These are phyloP conservation scores for Araneus ventricosus DNA, from an alignment of 1,140 invertebrate genomes.

Conservation along the genomic window DNA sequence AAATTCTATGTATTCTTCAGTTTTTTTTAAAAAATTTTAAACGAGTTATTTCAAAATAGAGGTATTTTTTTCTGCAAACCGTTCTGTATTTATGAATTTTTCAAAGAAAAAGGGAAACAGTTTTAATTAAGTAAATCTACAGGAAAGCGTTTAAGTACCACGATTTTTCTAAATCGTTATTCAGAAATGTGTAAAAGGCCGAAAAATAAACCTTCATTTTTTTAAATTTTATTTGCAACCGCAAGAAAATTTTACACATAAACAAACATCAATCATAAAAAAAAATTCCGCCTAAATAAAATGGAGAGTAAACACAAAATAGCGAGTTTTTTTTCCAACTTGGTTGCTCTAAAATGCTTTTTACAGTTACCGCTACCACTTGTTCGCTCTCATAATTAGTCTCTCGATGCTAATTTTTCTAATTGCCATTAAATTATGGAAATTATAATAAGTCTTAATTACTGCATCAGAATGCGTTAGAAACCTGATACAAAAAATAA, in stretches of 20 bases:
- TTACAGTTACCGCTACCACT: neutral
- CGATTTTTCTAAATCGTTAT: neutral
- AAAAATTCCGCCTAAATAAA: neutral
- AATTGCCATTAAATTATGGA: conserved; percentile 70
- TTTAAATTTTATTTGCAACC: neutral
- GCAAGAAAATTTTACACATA: neutral
- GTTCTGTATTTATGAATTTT: neutral
- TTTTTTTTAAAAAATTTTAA: too few relatives aligned
- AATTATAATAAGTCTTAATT: conserved; percentile 69
- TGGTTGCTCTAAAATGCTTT: neutral
- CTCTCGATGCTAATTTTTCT: conserved; percentile 56
- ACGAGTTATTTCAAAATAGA: neutral
- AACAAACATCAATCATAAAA: neutral
- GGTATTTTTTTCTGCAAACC: neutral
- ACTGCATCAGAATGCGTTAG: conserved; percentile 51
- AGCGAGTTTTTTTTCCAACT: neutral
- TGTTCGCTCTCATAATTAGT: conserved; percentile 6
- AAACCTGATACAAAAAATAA: conserved; percentile 67
- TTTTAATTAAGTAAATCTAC: neutral
- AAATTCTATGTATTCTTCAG: too few relatives aligned
- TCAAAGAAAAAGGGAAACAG: neutral
- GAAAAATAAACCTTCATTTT: neutral
- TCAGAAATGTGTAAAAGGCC: neutral
- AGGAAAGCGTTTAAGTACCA: neutral
- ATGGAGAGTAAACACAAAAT: neutral